Conservation (phyloP, 2,113 vertebrate species). For the Carollia perspicillata region DNA sequence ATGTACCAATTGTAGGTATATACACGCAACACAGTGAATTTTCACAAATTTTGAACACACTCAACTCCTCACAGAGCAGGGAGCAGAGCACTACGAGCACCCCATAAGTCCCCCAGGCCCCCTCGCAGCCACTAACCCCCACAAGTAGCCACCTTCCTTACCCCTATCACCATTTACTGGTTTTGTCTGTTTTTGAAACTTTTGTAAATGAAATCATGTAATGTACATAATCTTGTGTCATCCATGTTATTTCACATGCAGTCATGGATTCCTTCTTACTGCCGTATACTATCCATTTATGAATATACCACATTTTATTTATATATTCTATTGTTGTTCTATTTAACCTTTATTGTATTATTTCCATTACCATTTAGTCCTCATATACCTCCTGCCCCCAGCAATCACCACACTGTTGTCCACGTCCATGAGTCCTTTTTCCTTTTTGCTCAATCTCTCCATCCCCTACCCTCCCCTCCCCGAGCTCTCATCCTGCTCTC, state of each 20-base stretch:
- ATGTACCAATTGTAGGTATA: not conserved
- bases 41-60: not conserved
- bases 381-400: too few relatives aligned
- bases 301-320: not conserved
- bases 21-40: not conserved
- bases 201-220: not conserved
- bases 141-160: not conserved
- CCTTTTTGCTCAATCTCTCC: too few relatives aligned
- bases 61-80: not conserved
- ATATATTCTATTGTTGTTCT: not conserved
- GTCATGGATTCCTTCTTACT: not conserved
- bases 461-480: too few relatives aligned
- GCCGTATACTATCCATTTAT: not conserved
- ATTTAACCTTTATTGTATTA: too few relatives aligned
- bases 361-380: too few relatives aligned
- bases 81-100: not conserved
- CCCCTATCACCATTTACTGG: not conserved
- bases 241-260: not conserved
- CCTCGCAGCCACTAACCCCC: not conserved
- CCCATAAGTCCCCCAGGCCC: not conserved
- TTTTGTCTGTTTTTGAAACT: not conserved
- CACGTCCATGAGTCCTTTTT: too few relatives aligned
- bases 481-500: too few relatives aligned
- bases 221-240: not conserved
- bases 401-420: too few relatives aligned